These are phyloP conservation scores for Phodopus roborovskii DNA, from an alignment of 2,113 vertebrate genomes.

Conservation along the genomic window DNA sequence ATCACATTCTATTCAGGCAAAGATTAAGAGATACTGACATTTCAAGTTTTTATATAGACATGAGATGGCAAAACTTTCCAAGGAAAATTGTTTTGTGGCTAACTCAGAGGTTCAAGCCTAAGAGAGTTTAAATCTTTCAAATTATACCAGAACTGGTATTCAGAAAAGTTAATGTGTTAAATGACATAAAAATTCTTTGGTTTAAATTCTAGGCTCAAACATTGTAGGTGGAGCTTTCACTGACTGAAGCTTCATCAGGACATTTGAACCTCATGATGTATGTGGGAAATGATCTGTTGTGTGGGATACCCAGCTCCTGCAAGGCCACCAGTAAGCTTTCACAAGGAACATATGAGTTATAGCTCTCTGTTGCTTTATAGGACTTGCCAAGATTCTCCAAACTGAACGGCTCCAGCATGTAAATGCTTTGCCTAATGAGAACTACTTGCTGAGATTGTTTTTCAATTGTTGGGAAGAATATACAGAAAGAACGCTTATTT, in stretches of 20 bases:
- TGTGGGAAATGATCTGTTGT: background rate
- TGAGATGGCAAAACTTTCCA: background rate
- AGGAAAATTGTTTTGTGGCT: background rate
- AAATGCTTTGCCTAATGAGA: background rate
- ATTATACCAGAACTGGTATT: constrained; percentile 35
- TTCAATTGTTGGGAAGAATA: background rate
- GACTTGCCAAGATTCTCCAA: background rate
- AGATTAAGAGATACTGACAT: background rate
- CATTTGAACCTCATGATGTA: background rate
- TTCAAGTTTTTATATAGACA: constrained; percentile 5
- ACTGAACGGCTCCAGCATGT: background rate
- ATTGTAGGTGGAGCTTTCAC: background rate
- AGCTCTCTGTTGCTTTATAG: background rate
- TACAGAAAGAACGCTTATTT: background rate
- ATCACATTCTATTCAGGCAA: background rate
- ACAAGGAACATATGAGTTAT: background rate
- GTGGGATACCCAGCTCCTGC: background rate
- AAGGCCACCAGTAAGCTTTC: background rate
- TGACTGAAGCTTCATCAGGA: background rate
- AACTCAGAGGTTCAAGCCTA: background rate
- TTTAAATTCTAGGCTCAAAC: constrained; percentile 20
- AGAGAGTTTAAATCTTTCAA: background rate
- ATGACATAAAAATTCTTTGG: background rate
- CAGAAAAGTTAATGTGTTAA: background rate
- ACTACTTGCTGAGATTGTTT: background rate